Base-by-base conservation (phyloP, 2,888 invertebrate genomes). In the Acrocyrtus sp. region DNA sequence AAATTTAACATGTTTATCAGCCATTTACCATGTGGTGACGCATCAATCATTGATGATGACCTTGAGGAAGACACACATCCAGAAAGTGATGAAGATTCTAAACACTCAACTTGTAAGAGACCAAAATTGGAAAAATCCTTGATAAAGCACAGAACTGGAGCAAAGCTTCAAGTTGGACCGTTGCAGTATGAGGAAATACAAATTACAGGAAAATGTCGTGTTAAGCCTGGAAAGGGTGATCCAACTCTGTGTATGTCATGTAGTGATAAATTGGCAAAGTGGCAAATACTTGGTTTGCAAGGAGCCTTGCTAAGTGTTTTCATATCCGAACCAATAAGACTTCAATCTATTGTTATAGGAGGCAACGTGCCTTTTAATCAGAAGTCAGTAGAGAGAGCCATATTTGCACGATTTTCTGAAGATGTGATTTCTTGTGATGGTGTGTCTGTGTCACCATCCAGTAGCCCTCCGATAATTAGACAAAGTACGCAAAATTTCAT, bases 1-100 rank as follows among this genome's bases (percentile, higher is more conserved):
- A 86, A 88, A 27, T 95, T 94, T 84, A 91, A 95, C 83, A 91
- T 97, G 82, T 94, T 92, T 82, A 90, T 92, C 29, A 94, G 94
- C 57, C 93, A 94, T 83, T 88, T 92, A 43, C 97, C 96, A 19
- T 97, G 97, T 85, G 97, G 97, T 0, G 97, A 97, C 88, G 95
- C 95, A 15, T 92, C 95, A 19, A 96, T 97, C 80, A 89, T 92
- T 83, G 57, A 60, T 3, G 48, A 62, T 81, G 57, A 12, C n/a
- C 12, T 12, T 8, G 34, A 34, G 12, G 47, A 26, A 48, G 54
- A 34, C 10, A 41, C 34, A 10, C 50, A 4, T 4, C 29, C 19
- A 34, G 58, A 15, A 4, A 45, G 19, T 41, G 48, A 45, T 26
- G 65, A 47, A 1, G 26, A 57, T 24, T 41, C 63, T 0, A 29